Conservation (phyloP, 2,888 invertebrate species). For the Pilophorus perplexus region DNA sequence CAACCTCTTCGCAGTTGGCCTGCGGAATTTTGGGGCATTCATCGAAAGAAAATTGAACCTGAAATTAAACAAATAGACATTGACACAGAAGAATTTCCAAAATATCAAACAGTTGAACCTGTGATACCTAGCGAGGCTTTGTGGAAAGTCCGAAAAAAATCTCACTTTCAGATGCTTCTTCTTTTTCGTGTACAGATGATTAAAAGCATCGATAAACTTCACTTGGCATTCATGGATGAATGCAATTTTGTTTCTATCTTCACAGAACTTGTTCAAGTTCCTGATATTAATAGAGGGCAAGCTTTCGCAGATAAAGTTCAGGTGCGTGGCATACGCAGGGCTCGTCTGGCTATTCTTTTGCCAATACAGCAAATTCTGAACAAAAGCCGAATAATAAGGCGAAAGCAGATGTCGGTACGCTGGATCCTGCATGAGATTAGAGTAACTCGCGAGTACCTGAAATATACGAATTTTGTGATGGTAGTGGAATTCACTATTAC, state of each 20-base stretch:
- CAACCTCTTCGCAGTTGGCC: not conserved
- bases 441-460: constrained; percentile 36
- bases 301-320: constrained; percentile 33
- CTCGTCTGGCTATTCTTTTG: constrained; percentile 25
- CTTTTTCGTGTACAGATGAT: constrained; percentile 51
- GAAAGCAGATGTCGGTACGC: constrained; percentile 31
- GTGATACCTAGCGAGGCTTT: too few species aligned
- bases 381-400: constrained; percentile 34
- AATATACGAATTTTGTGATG: constrained; percentile 8
- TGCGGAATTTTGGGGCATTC: not conserved
- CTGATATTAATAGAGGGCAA: constrained; percentile 25
- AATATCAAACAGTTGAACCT: not conserved
- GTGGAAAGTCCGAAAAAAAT: not conserved
- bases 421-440: constrained; percentile 32
- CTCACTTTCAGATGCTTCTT: constrained; percentile 43
- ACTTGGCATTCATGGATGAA: constrained; percentile 52
- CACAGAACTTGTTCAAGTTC: constrained; percentile 30
- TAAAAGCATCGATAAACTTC: constrained; percentile 56
- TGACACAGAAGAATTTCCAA: not conserved
- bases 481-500: not conserved
- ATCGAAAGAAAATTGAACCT: constrained; percentile 30
- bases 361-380: constrained; percentile 41
- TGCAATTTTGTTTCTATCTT: constrained; percentile 44
- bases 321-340: constrained; percentile 19
- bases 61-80: not conserved